Conservation (phyloP, 2,888 invertebrate species). For the Pogonocherus hispidulus region DNA sequence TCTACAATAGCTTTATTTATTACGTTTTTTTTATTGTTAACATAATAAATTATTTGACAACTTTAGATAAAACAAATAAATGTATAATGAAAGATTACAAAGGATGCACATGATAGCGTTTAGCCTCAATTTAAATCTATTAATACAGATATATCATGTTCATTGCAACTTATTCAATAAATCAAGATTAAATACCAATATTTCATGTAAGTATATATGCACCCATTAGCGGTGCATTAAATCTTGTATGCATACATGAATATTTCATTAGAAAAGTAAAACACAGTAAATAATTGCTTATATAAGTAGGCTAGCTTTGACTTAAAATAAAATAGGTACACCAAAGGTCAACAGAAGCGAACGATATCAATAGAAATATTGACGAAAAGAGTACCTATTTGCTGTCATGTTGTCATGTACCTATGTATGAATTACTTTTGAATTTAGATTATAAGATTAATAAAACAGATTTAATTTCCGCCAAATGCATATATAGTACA, state of each 20-base stretch:
- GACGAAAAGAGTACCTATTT: no score
- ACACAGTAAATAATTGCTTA: background rate
- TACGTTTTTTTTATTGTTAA: no score
- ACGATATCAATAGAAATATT: no score
- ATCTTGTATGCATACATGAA: background rate
- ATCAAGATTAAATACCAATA: conserved; percentile 10
- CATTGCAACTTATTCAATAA: conserved; percentile 1
- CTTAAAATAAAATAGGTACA: background rate
- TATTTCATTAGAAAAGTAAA: conserved; percentile 8
- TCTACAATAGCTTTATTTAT: no score
- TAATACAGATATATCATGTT: no score
- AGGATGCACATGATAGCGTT: background rate
- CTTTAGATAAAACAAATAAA: background rate
- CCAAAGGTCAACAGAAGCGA: background rate
- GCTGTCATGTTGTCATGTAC: no score
- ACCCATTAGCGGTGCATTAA: background rate
- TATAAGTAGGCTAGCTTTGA: background rate
- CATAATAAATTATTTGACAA: no score
- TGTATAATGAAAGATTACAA: background rate
- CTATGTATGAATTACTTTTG: no score
- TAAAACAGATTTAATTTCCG: no score
- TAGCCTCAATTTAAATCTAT: conserved; percentile 3
- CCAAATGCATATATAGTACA: no score
- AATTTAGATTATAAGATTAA: no score
- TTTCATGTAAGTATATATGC: conserved; percentile 14